A percentile compares a stretch with the other conserved stretches of the same genome.
Conservation (phyloP, 2,113 vertebrate species). For the Trichomycterus rosablanca region DNA sequence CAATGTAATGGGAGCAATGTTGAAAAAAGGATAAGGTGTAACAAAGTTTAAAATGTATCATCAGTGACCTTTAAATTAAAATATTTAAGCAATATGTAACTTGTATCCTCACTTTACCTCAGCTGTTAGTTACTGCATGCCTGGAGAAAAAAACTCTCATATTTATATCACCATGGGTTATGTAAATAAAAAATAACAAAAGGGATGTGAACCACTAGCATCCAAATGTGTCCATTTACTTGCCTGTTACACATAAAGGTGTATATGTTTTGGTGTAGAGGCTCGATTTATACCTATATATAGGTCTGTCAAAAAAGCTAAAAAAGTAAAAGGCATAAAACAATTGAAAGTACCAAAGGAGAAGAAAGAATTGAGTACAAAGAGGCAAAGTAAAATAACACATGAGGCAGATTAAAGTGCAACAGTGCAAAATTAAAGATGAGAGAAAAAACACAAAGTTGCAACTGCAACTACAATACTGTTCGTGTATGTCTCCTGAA, state of each 20-base stretch:
- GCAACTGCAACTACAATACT: conserved; percentile 4
- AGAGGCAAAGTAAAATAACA: neutral
- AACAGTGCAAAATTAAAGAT: neutral
- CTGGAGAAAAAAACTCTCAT: too few relatives aligned
- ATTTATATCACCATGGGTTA: too few relatives aligned
- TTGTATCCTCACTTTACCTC: neutral
- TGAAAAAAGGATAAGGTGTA: neutral
- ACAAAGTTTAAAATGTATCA: neutral
- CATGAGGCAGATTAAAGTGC: conserved; percentile 20
- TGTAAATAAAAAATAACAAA: too few relatives aligned
- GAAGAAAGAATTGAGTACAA: neutral
- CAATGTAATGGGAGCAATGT: neutral
- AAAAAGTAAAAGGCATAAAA: conserved; percentile 10
- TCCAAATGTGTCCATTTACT: too few relatives aligned
- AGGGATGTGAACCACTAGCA: too few relatives aligned
- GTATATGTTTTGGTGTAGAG: too few relatives aligned
- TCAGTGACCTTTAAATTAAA: neutral
- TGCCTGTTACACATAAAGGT: too few relatives aligned
- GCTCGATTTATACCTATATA: too few relatives aligned
- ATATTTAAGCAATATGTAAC: neutral
- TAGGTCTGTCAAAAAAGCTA: conserved; percentile 7
- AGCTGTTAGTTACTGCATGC: too few relatives aligned
- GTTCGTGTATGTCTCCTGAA: neutral
- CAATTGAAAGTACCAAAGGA: neutral
- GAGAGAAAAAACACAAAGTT: conserved; percentile 15